phyloP scores from a whole-genome alignment of 2,797 vertebrate genomes.

The Toxotes lorentzi region DNA sequence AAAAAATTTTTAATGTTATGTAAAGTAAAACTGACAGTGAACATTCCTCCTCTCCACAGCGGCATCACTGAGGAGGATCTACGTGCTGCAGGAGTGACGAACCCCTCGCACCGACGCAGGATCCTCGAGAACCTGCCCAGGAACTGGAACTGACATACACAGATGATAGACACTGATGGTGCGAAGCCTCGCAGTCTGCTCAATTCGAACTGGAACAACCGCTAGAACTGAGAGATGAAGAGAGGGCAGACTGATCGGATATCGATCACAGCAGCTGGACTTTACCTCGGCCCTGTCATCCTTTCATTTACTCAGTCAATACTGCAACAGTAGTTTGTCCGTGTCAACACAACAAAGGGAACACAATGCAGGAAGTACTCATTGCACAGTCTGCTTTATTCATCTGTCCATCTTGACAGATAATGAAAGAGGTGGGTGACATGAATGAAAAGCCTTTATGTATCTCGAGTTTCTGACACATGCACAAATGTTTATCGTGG shows the following conservation, averaged over 20 bases:
- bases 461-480: constrained; percentile 29
- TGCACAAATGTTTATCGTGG: constrained; percentile 56
- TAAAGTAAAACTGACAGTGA: background rate
- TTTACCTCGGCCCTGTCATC: constrained; percentile 14
- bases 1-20: no score
- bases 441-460: constrained; percentile 42
- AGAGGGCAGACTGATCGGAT: constrained; percentile 14
- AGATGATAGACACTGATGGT: constrained; percentile 9
- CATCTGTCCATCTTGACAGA: constrained; percentile 10
- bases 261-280: constrained; percentile 35
- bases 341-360: constrained; percentile 44
- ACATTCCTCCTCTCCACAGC: constrained; percentile 64
- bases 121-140: constrained; percentile 87
- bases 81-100: constrained; percentile 82
- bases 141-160: constrained; percentile 83
- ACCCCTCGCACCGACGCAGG: constrained; percentile 85
- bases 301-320: constrained; percentile 51
- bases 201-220: constrained; percentile 50
- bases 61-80: constrained; percentile 88
- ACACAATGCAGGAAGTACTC: constrained; percentile 37
- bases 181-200: constrained; percentile 14
- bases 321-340: constrained; percentile 39
- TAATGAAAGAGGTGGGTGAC: constrained; percentile 24
- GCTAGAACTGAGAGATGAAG: constrained; percentile 5
- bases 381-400: constrained; percentile 36